Conservation (phyloP, 2,888 invertebrate species). For the Zaprionus lineosus region DNA sequence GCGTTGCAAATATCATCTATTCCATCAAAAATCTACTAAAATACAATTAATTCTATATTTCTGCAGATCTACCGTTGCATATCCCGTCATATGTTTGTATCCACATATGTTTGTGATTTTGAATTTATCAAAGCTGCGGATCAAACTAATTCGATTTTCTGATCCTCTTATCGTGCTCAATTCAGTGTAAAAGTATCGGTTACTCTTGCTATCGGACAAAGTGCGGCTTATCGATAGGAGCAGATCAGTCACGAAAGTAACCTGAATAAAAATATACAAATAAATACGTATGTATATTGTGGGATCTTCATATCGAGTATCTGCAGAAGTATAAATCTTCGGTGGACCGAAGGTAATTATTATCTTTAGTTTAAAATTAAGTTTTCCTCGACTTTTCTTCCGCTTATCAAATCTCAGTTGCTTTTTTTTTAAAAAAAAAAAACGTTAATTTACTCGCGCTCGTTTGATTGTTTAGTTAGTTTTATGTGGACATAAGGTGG, state of each 20-base stretch:
- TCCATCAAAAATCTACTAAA: slow-evolving; percentile 16
- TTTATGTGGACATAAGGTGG: slow-evolving; percentile 4
- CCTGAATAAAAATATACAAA: too few relatives aligned
- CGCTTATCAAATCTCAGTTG: slow-evolving; percentile 27
- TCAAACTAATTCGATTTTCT: too few relatives aligned
- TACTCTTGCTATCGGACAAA: too few relatives aligned
- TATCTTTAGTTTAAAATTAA: background rate
- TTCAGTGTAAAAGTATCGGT: too few relatives aligned
- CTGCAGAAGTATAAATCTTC: background rate
- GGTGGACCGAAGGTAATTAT: background rate
- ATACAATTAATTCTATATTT: slow-evolving; percentile 2
- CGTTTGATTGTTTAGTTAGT: slow-evolving; percentile 32
- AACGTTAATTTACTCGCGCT: slow-evolving; percentile 4
- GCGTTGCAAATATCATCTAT: slow-evolving; percentile 29
- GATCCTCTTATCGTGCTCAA: too few relatives aligned
- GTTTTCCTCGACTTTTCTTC: background rate
- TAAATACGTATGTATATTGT: too few relatives aligned
- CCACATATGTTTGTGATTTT: too few relatives aligned
- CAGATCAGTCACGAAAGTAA: too few relatives aligned
- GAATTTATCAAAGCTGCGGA: too few relatives aligned
- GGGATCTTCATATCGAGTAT: background rate
- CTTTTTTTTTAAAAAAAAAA: slow-evolving; percentile 1
- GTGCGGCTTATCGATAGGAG: too few relatives aligned
- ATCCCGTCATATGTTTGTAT: too few relatives aligned
- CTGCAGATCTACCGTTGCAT: too few relatives aligned